phyloP scores from a whole-genome alignment of 2,797 vertebrate genomes.

The Thunnus albacares region DNA sequence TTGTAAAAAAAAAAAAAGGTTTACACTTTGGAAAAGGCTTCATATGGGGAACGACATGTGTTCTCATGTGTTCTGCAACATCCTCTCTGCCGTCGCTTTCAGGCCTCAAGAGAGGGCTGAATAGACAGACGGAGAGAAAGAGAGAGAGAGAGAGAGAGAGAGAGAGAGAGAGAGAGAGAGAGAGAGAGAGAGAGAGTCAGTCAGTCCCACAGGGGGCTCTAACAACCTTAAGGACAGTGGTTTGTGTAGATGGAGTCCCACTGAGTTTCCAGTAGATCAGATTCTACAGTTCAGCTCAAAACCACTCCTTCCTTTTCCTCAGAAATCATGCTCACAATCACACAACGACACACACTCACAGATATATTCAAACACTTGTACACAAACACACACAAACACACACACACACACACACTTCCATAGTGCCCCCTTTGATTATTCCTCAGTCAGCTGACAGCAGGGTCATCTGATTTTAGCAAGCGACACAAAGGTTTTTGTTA shows the following conservation, averaged over 20 bases:
- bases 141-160: constrained; percentile 2
- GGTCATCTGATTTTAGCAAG: constrained; percentile 83
- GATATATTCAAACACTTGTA: constrained; percentile 34
- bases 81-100: constrained; percentile 71
- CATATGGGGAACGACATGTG: constrained; percentile 54
- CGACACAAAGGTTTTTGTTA: constrained; percentile 81
- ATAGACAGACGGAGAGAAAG: constrained; percentile 35
- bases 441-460: constrained; percentile 80
- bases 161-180: neutral
- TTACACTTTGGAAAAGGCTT: constrained; percentile 29
- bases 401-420: constrained; percentile 61
- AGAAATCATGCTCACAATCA: constrained; percentile 63
- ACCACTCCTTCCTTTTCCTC: constrained; percentile 63
- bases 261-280: constrained; percentile 69
- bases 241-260: constrained; percentile 73
- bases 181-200: constrained; percentile 5
- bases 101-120: constrained; percentile 67
- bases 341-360: constrained; percentile 41
- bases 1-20: neutral
- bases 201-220: constrained; percentile 72
- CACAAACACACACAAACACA: constrained; percentile 28
- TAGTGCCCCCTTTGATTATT: constrained; percentile 81
- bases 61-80: constrained; percentile 71
- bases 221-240: constrained; percentile 77
- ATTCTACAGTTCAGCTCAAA: constrained; percentile 68